Percentiles rank a stretch among this genome's conserved stretches.
Evolutionary conservation across 2,797 vertebrate genomes (phyloP).

Genomic region (Galagoides demidoff): DNA sequence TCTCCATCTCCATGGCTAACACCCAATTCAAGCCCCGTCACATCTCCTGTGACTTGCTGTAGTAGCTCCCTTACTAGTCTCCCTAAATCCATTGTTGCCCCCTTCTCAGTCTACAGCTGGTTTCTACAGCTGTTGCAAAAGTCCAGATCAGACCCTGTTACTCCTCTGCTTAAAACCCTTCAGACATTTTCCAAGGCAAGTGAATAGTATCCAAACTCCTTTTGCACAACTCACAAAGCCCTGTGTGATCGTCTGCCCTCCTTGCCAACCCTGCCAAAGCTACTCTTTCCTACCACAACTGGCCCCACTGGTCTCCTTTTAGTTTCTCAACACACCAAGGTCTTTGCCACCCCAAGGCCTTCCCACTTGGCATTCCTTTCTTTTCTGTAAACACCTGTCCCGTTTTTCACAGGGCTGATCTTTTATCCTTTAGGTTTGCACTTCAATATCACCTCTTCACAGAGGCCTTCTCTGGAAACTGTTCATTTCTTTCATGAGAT

Average conservation of each 20-base stretch:
- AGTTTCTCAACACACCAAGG: slow-evolving; percentile 40
- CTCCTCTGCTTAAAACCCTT: slow-evolving; percentile 6
- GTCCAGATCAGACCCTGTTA: background rate
- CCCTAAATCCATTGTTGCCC: background rate
- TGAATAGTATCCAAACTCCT: background rate
- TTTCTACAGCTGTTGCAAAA: slow-evolving; percentile 33
- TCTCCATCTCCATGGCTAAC: slow-evolving; percentile 13
- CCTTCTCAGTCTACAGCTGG: background rate
- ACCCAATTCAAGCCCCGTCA: background rate
- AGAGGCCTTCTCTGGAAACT: slow-evolving; percentile 23
- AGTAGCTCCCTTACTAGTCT: slow-evolving; percentile 20
- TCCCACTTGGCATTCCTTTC: background rate
- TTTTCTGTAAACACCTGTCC: slow-evolving; percentile 31
- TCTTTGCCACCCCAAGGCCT: slow-evolving; percentile 22
- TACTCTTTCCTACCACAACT: background rate
- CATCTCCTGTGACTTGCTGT: background rate
- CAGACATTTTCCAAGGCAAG: background rate
- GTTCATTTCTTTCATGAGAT: slow-evolving; percentile 57
- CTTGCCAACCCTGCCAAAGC: background rate
- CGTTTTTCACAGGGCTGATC: background rate
- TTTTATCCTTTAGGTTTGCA: slow-evolving; percentile 32
- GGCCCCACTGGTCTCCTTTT: background rate
- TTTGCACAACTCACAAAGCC: background rate
- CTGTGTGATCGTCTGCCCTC: background rate
- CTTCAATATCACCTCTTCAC: slow-evolving; percentile 26